Percentiles rank a stretch among this genome's conserved stretches.
These are phyloP conservation scores for Linurgus olivaceus DNA, from an alignment of 2,797 vertebrate species.

Conservation along the genomic window DNA sequence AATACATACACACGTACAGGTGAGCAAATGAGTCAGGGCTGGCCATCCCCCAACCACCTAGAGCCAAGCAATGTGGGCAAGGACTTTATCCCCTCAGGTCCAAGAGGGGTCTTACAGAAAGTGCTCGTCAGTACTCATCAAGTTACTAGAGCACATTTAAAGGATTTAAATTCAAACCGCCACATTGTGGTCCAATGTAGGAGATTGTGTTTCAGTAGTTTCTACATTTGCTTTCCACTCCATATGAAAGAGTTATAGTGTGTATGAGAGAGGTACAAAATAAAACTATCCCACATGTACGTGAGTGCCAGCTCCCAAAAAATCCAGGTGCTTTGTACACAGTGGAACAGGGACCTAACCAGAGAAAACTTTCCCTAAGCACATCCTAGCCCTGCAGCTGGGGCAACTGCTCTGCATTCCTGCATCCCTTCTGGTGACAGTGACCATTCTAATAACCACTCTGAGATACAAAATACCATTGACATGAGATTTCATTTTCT, in stretches of 20 bases:
- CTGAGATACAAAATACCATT: not conserved
- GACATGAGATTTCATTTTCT: not conserved
- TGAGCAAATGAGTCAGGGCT: not conserved
- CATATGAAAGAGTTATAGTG: not conserved
- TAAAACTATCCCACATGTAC: not conserved
- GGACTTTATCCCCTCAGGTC: not conserved
- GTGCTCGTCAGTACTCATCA: fast-evolving
- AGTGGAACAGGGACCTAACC: not conserved
- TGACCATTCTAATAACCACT: not conserved
- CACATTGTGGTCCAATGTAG: not conserved
- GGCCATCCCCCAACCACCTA: not conserved
- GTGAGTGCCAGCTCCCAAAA: not conserved
- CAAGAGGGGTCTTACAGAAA: not conserved
- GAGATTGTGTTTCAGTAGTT: not conserved
- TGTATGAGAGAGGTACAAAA: not conserved
- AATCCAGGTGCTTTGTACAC: not conserved
- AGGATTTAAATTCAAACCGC: not conserved
- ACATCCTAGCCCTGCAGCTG: not conserved
- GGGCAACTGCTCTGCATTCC: not conserved
- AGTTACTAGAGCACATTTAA: not conserved
- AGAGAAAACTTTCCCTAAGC: not conserved
- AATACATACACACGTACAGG: not conserved
- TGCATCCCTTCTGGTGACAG: not conserved
- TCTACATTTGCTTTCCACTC: not conserved
- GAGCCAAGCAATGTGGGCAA: not conserved